Base-by-base conservation (phyloP, 2,888 invertebrate genomes). In the Noctua janthe region DNA sequence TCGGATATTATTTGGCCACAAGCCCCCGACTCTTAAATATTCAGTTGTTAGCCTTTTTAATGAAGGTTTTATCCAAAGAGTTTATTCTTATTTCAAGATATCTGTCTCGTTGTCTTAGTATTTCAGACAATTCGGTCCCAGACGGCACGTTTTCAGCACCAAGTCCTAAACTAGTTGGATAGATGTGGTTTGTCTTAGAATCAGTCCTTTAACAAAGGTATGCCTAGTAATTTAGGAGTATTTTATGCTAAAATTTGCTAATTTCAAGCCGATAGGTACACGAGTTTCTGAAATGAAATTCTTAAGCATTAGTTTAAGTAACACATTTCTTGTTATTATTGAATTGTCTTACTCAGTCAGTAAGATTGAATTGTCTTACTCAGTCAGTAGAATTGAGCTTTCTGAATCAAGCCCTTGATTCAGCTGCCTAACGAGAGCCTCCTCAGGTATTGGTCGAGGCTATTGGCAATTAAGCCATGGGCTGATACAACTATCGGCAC, bases 151-250 rank as follows among this genome's bases (percentile, higher is more conserved):
- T 82, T 82, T 62, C 76, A 83, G 35, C 76, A 15, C 51, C 20
- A 69, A 82, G 20, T 83, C 59, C 10, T 29, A 17, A 69, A 75
- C 83, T 69, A 74, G 82, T 80, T 76, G n/a, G 67, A 76, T 35
- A 62, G n/a, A 54, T 62, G 76, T 47, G 69, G 83, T 69, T 75
- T 76, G 59, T 75, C 43, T 83, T 54, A 54, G 4, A 54, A 15
- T 35, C 29, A 82, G 13, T 67, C 59, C 51, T 67, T 10, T 51
- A 39, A 56, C 73, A 47, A 64, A 66, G 51, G 69, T 69, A 29
- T 67, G 66, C 35, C 20, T 67, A 20, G 66, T 49, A 54, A 47
- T 78, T 69, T n/a, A 51, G 17, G 51, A 49, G 17, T 39, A 39
- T n/a, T 67, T 47, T n/a, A 35, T 67, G 56, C 39, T 49, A 67